Conservation (phyloP, 2,888 invertebrate genomes). For the Halictus quadricinctus region DNA sequence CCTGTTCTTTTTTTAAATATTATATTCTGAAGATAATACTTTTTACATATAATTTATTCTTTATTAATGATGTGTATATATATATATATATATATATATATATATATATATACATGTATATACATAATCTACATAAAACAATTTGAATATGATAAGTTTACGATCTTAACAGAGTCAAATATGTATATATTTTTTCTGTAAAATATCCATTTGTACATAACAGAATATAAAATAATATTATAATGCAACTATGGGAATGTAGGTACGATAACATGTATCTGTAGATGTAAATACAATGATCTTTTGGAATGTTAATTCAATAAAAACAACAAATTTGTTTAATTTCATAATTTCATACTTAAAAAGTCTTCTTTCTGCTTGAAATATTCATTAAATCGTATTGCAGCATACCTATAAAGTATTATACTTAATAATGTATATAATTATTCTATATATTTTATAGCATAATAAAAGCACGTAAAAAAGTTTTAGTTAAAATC, state of each 20-base stretch:
- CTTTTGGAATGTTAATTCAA: conserved; percentile 18
- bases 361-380: conserved; percentile 72
- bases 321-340: conserved; percentile 18
- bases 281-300: conserved; percentile 9
- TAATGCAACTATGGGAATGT: conserved; percentile 38
- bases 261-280: conserved; percentile 13
- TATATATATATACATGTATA: not conserved
- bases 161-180: conserved; percentile 13
- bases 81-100: not conserved
- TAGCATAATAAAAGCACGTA: not conserved
- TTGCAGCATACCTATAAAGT: conserved; percentile 86
- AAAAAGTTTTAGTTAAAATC: not conserved
- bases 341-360: conserved; percentile 24
- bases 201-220: conserved; percentile 26
- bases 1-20: conserved; percentile 24
- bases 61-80: conserved; percentile 17
- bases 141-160: conserved; percentile 12
- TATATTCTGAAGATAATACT: conserved; percentile 35
- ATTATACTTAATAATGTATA: conserved; percentile 25
- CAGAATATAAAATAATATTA: conserved; percentile 24
- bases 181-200: not conserved
- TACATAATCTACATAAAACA: conserved; percentile 36
- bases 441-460: not conserved
- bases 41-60: conserved; percentile 28
- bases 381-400: conserved; percentile 89